Evolutionary conservation across 2,113 vertebrate genomes (phyloP).

Genomic region (Charina bottae): DNA sequence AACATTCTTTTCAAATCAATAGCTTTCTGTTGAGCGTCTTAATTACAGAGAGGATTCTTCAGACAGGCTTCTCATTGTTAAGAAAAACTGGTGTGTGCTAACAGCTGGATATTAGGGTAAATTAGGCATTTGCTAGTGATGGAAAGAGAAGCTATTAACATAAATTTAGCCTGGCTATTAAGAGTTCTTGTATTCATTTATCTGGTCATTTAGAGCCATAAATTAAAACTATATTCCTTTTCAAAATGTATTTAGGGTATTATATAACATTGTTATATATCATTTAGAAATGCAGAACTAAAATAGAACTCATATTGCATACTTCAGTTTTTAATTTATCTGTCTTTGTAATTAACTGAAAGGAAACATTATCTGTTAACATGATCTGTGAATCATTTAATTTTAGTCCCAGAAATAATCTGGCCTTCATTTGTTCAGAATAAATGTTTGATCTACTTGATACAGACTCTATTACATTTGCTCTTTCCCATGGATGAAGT

Average conservation of each 20-base stretch:
- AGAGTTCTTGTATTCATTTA: constrained; percentile 1
- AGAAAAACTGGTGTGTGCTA: constrained; percentile 7
- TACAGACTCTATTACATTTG: not conserved
- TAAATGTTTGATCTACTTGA: not conserved
- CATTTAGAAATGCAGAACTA: not conserved
- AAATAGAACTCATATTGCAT: not conserved
- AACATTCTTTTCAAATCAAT: constrained; percentile 36
- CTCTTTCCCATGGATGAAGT: not conserved
- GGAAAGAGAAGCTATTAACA: constrained; percentile 46
- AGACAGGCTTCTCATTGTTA: constrained; percentile 56
- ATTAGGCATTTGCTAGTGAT: constrained; percentile 25
- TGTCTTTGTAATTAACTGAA: not conserved
- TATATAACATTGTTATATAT: not conserved
- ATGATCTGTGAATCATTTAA: not conserved
- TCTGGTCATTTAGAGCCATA: not conserved
- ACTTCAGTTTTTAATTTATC: not conserved
- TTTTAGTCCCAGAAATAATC: not conserved
- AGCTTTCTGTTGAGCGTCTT: constrained; percentile 8
- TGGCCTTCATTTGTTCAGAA: not conserved
- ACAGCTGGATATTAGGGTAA: constrained; percentile 46
- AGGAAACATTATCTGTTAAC: not conserved
- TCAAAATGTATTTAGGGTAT: not conserved
- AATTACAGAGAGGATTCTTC: constrained; percentile 20
- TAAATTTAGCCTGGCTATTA: constrained; percentile 52
- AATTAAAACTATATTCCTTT: not conserved